Base-by-base conservation (phyloP, 2,797 vertebrate species). In the Hybognathus amarus region DNA sequence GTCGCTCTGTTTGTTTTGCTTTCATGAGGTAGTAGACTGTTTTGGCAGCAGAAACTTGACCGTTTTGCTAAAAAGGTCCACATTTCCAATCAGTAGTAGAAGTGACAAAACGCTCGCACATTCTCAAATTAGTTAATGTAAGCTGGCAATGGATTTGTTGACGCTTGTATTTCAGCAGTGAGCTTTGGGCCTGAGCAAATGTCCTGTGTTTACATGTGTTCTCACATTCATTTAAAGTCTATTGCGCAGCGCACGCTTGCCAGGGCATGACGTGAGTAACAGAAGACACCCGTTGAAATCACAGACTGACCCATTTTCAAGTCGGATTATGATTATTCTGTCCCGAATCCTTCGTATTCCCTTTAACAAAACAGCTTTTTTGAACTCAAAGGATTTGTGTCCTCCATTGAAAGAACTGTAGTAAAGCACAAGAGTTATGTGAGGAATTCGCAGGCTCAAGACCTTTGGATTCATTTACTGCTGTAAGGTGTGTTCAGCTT, bases 401-500 rank as follows among this genome's bases (percentile, higher is more conserved):
- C 36, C 45, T 80, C 42, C 63, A 20, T 67, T 42, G 24, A 64
- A 73, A 38, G 40, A 63, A 80, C 64, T 82, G 83, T 63, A 45
- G 69, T 68, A 79, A 81, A 68, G 74, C 69, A 30, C 68, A 68
- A 69, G 42, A 69, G 82, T 18, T 83, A 88, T 88, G 82, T 68
- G 30, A 76, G 82, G 88, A 89, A 89, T 89, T 78, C 54, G 77
- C 87, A 86, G 91, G 91, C 73, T 89, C 90, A 88, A 90, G 89
- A 89, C 87, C 80, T 86, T 76, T 88, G 81, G 91, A 90, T 89
- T 91, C 87, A 84, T 81, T 85, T 69, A 75, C 83, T 88, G 85
- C 93, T 94, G 93, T 94, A 88, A 87, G 89, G 80, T 80, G 83
- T 85, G 94, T 94, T 94, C 92, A 82, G 91, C 92, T 90, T 87